phyloP scores from a whole-genome alignment of 2,888 invertebrate species.

The Orchestes rusci region DNA sequence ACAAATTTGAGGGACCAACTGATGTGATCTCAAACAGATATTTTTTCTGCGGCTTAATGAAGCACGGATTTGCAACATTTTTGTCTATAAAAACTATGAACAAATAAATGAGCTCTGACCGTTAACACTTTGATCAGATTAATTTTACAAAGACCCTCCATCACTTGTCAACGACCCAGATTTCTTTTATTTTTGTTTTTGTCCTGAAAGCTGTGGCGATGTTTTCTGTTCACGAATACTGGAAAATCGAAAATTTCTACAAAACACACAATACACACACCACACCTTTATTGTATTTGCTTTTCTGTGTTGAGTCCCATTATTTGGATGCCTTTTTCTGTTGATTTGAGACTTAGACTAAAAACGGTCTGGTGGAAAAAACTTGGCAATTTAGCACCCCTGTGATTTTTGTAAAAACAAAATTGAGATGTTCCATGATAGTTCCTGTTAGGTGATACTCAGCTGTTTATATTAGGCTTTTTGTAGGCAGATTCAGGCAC shows the following conservation, averaged over 20 bases:
- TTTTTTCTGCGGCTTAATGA: too few relatives aligned
- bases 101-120: too few relatives aligned
- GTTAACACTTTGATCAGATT: too few relatives aligned
- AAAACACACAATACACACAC: too few relatives aligned
- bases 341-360: constrained; percentile 2
- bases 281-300: constrained; percentile 18
- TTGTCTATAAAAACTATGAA: too few relatives aligned
- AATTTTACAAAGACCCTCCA: too few relatives aligned
- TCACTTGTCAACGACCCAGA: too few relatives aligned
- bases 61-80: too few relatives aligned
- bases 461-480: constrained; percentile 20
- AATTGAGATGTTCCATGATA: constrained; percentile 2
- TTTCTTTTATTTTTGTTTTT: constrained; percentile 20
- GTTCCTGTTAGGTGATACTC: constrained; percentile 24
- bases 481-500: constrained; percentile 13
- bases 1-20: too few relatives aligned
- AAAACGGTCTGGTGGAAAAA: constrained; percentile 22
- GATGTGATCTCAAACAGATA: too few relatives aligned
- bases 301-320: constrained; percentile 13
- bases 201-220: constrained; percentile 24
- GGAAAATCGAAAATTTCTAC: not conserved
- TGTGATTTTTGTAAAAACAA: too few relatives aligned
- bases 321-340: constrained; percentile 12
- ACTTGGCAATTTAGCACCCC: constrained; percentile 5
- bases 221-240: constrained; percentile 14